Base-by-base conservation (phyloP, 2,113 vertebrate species). In the Mobula hypostoma region DNA sequence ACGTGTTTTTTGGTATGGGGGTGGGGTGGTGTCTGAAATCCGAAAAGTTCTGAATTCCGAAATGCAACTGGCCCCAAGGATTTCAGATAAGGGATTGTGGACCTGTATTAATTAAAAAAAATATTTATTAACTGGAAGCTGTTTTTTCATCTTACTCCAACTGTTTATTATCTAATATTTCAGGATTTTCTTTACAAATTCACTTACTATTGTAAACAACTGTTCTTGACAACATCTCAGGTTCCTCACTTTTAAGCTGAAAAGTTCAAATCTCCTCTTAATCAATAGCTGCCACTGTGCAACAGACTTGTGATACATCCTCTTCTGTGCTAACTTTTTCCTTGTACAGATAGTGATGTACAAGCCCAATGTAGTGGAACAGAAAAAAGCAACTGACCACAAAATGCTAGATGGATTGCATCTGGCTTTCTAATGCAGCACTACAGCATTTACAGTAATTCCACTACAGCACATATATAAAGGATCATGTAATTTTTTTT, bases 131-230 rank as follows among this genome's bases (percentile, higher is more conserved):
- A 27, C n/a, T 88, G 61, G 56, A n/a, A 63, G 58, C 58, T 61
- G 1, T 66, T 29, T 12, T 58, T 24, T 85, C 82, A 85, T 29
- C 2, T 85, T 61, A 32, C 85, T 90, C 7, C 6, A 5, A 32
- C n/a, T 90, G 63, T 63, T 66, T 61, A 61, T 63, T 32, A 90
- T n/a, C 85, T 66, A n/a, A 88, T 88, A 90, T 68, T 66, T 66
- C 63, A 68, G 85, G 29, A 74, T 66, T 66, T 32, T 63, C 3
- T 63, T 8, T 90, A 6, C n/a, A 0, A 11, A 17, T n/a, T n/a
- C 0, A 66, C 66, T n/a, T 88, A 66, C 27, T 17, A 32, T 7
- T 17, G 85, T 32, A 88, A 88, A 88, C 58, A 63, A 21, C 15
- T 32, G 3, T 19, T 66, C 8, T 66, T 19, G 12, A 66, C 21